Evolutionary conservation across 2,888 invertebrate genomes (phyloP).

Genomic region (Coecobrya sp.): DNA sequence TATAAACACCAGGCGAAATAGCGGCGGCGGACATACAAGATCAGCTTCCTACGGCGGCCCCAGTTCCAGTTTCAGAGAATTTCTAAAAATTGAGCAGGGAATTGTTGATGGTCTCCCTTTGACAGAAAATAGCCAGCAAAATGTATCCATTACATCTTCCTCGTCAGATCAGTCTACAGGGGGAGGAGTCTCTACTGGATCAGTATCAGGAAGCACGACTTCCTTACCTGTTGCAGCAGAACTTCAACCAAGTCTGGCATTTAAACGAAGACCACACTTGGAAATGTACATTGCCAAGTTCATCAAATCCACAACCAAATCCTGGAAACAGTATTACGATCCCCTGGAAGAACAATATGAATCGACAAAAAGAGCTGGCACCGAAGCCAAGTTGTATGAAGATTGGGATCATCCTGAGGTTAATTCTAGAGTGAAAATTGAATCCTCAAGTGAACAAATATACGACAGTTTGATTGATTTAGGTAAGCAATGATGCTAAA

Average conservation of each 20-base stretch:
- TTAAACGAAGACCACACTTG: conserved; percentile 79
- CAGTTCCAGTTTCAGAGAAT: conserved; percentile 74
- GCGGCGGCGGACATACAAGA: conserved; percentile 78
- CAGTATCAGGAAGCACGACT: not conserved
- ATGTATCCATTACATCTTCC: conserved; percentile 63
- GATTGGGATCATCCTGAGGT: conserved; percentile 81
- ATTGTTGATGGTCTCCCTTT: conserved; percentile 84
- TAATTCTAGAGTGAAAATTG: conserved; percentile 70
- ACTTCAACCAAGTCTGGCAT: conserved; percentile 76
- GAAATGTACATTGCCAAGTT: conserved; percentile 84
- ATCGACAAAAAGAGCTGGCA: conserved; percentile 77
- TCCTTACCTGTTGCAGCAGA: conserved; percentile 58
- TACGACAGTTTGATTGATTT: conserved; percentile 78
- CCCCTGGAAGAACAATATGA: conserved; percentile 41
- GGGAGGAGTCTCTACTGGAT: not conserved
- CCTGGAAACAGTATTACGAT: conserved; percentile 75
- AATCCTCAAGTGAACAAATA: conserved; percentile 78
- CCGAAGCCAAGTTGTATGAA: conserved; percentile 82
- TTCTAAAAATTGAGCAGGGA: conserved; percentile 81
- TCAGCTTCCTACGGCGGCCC: conserved; percentile 84
- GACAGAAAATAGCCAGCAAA: conserved; percentile 64
- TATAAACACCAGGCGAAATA: conserved; percentile 39
- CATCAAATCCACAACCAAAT: conserved; percentile 78
- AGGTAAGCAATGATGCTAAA: conserved; percentile 77
- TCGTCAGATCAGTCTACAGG: not conserved